Base-by-base conservation (phyloP, 2,113 vertebrate genomes). In the Jacana jacana region DNA sequence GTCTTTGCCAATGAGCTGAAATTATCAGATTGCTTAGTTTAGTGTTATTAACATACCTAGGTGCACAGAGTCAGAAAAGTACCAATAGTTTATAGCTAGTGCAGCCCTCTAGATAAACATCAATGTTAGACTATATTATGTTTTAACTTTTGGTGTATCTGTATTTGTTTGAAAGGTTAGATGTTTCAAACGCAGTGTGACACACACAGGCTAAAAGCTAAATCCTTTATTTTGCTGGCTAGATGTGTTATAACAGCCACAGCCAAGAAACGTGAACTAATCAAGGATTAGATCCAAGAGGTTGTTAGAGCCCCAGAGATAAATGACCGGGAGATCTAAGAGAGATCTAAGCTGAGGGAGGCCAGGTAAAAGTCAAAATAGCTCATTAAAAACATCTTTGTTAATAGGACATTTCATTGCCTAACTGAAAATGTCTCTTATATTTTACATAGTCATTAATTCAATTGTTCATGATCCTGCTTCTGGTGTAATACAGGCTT, bases 311-410 rank as follows among this genome's bases (percentile, higher is more conserved):
- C 79, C 75, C 11, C 35, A 72, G 94, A 70, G 44, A 86, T 72
- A 95, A 96, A 94, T 78, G 83, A 42, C 66, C 63, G 61, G 40
- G 80, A 91, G 75, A 93, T 89, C 73, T 80, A 61, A 92, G 57
- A 78, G 77, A 85, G 31, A 60, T 92, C 61, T 89, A 78, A 81
- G 75, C 73, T 85, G 75, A 89, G 44, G 55, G 73, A 94, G 75
- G 71, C 91, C 91, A 81, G 70, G 75, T 96, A 81, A 49, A 91
- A 96, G 55, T 96, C 94, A 91, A 92, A 97, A 95, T 86, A 89
- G 51, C 91, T 94, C 89, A 96, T 95, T 96, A 93, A 91, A 95
- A 92, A 52, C 68, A 63, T 86, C 72, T 60, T 0, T 88, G 80
- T 79, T 94, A 96, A 88, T 61, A 95, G 77, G 72, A 88, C 23